Percentiles rank a stretch among this genome's conserved stretches.
These are phyloP conservation scores for Rhincodon typus DNA, from an alignment of 2,797 vertebrate genomes.

Conservation along the genomic window DNA sequence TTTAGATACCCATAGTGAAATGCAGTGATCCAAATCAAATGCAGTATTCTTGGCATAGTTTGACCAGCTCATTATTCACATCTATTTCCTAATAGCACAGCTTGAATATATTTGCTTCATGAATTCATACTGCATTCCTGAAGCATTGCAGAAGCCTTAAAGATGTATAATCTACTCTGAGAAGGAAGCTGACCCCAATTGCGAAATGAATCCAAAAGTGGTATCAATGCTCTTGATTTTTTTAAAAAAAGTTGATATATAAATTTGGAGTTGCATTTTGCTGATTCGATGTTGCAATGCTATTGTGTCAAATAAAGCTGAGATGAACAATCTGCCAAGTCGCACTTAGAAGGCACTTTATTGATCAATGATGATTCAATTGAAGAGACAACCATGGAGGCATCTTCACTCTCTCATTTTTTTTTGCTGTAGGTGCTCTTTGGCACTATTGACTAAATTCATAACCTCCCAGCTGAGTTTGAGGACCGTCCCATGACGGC, in stretches of 20 bases:
- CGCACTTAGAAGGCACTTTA: neutral
- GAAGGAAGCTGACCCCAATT: neutral
- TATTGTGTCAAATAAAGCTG: neutral
- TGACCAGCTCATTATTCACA: neutral
- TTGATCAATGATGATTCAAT: constrained; percentile 9
- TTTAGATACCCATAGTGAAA: neutral
- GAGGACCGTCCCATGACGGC: neutral
- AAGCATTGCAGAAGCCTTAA: neutral
- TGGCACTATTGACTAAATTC: neutral
- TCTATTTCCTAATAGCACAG: neutral
- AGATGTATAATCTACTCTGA: neutral
- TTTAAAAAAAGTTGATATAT: neutral
- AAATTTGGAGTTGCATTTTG: neutral
- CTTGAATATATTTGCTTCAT: neutral
- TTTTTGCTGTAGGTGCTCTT: neutral
- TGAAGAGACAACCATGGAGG: neutral
- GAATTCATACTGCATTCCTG: neutral
- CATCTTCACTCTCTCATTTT: neutral
- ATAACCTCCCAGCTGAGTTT: neutral
- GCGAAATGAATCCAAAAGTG: neutral
- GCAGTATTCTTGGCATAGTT: neutral
- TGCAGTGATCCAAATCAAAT: neutral
- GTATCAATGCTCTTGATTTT: neutral
- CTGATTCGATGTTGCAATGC: neutral
- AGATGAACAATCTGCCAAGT: neutral